Percentiles rank a stretch among this genome's conserved stretches.
Evolutionary conservation across 2,888 invertebrate species (phyloP).

Genomic region (Alloplasta piceator): DNA sequence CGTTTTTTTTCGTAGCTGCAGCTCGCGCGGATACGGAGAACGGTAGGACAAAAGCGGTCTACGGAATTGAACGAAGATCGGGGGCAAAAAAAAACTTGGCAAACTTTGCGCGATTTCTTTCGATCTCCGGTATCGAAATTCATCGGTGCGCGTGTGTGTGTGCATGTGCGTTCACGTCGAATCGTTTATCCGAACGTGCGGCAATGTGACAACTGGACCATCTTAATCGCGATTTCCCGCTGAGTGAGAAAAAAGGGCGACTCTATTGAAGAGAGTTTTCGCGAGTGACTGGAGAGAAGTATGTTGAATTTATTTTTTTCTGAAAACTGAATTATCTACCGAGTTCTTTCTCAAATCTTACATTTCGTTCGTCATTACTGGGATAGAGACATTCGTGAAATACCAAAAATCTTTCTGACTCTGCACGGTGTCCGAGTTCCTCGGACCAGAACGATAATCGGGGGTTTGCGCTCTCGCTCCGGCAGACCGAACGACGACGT

Average conservation of each 20-base stretch:
- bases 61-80: background rate
- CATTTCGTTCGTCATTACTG: background rate
- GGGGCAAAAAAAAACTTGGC: conserved; percentile 6
- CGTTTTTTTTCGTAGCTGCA: conserved; percentile 2
- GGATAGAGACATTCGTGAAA: conserved; percentile 4
- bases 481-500: background rate
- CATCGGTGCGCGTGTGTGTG: background rate
- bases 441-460: background rate
- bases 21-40: background rate
- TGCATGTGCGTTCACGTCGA: background rate
- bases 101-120: conserved; percentile 1
- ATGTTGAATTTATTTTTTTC: background rate
- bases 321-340: background rate
- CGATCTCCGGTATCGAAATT: background rate
- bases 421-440: conserved; percentile 2
- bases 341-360: background rate
- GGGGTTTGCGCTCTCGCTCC: background rate
- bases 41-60: background rate
- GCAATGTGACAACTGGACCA: conserved; percentile 3
- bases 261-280: background rate
- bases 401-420: background rate
- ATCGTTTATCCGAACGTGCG: conserved; percentile 4
- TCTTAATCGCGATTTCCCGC: background rate
- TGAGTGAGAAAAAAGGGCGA: background rate
- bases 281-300: too few relatives aligned